phyloP scores from a whole-genome alignment of 1,140 invertebrate species.

The Drosophila equinoxialis region DNA sequence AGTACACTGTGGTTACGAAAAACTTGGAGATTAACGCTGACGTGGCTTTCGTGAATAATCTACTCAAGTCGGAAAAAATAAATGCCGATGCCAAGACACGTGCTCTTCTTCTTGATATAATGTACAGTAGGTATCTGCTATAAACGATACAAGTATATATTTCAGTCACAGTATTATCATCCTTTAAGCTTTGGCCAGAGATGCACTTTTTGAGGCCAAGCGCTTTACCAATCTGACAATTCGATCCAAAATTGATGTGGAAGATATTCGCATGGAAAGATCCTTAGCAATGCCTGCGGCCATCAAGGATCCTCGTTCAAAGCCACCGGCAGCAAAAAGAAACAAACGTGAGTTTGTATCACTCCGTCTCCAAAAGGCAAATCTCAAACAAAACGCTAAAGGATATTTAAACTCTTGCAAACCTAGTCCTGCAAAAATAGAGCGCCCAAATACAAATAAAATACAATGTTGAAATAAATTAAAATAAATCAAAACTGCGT shows the following conservation, averaged over 20 bases:
- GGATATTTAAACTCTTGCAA: too few relatives aligned
- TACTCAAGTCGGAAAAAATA: neutral
- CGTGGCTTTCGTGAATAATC: neutral
- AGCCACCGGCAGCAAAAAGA: too few relatives aligned
- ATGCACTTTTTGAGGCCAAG: neutral
- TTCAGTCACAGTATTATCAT: too few relatives aligned
- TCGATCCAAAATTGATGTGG: neutral
- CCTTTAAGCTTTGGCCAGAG: neutral
- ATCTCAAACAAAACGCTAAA: too few relatives aligned
- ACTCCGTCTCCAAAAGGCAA: too few relatives aligned
- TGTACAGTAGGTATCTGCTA: conserved; percentile 2
- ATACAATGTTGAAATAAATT: neutral
- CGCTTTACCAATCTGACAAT: neutral
- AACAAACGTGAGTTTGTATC: too few relatives aligned
- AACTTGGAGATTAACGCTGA: neutral
- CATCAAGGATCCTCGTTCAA: neutral
- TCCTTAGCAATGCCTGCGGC: neutral
- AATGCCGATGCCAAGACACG: neutral
- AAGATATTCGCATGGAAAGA: neutral
- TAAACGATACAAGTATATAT: neutral
- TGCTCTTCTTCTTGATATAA: neutral
- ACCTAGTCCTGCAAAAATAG: too few relatives aligned
- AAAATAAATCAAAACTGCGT: neutral
- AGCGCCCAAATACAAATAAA: neutral
- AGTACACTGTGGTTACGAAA: neutral